Evolutionary conservation across 2,888 invertebrate species (phyloP), one percentile per base, ranked within the genome.

Genomic region (Cancer borealis): DNA sequence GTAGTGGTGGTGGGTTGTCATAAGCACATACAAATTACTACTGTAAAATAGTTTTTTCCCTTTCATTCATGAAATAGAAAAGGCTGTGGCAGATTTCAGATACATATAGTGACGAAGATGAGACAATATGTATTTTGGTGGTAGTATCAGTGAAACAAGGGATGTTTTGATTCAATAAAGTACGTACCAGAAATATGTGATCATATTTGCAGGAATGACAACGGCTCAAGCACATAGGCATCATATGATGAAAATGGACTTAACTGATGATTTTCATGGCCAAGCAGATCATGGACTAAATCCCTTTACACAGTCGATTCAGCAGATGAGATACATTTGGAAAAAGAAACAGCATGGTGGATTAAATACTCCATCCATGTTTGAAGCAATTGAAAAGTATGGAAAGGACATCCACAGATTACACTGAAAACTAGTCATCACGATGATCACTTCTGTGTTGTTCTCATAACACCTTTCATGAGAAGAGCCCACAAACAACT

Each of bases 401-500:
- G 60, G 60, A 12, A 3, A 54, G 4, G 87, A 87, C 0, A 45
- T 49, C 45, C 84, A 46, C 49, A 92, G 49, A 6, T 87, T 4
- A 91, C 46, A 73, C 84, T 87, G 26, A n/a, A 49, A 49, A n/a
- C 1, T 26, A 17, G 10, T 2, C 21, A 26, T 54, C 12, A 73
- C 6, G 46, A n/a, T 45, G 66, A 79, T 39, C 17, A 39, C 10
- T 92, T 92, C 10, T 73, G 26, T 45, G 92, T 73, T 17, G 92
- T 39, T 73, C 21, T 92, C 0, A 39, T 92, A 8, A 92, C 92
- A 26, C 49, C 84, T 26, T 92, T 92, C 92, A 92, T 92, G 92
- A 79, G 14, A 87, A 45, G 88, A 88, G 88, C 47, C 0, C 66
- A 66, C 21, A 66, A 4, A 0, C 14, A 66, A 21, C 0, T 66